phyloP scores from a whole-genome alignment of 2,888 invertebrate species.

The Hydrotaea diabolus region DNA sequence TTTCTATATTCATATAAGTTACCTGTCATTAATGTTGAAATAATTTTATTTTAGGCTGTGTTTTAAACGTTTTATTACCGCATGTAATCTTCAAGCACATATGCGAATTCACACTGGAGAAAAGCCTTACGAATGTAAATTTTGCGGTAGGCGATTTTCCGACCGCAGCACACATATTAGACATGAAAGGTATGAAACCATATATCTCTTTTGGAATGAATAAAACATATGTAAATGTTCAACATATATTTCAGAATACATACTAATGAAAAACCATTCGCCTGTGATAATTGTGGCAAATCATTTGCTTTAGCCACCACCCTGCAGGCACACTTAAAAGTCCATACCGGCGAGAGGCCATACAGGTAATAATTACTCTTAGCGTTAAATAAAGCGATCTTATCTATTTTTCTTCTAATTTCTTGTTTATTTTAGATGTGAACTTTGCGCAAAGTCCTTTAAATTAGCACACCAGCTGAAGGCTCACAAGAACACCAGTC shows the following conservation, averaged over 20 bases:
- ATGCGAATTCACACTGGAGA: conserved; percentile 77
- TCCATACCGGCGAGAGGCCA: conserved; percentile 76
- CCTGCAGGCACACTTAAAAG: conserved; percentile 74
- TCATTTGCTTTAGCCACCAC: conserved; percentile 76
- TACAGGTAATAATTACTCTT: conserved; percentile 69
- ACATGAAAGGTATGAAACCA: conserved; percentile 74
- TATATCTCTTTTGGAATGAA: too few relatives aligned
- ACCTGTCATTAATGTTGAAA: too few relatives aligned
- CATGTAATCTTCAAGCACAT: conserved; percentile 74
- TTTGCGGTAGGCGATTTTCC: conserved; percentile 75
- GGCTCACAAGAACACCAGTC: conserved; percentile 74
- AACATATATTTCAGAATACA: conserved; percentile 71
- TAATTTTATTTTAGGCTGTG: conserved; percentile 70
- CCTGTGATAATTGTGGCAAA: conserved; percentile 74
- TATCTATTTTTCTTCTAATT: too few relatives aligned
- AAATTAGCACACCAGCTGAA: conserved; percentile 79
- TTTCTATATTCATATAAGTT: too few relatives aligned
- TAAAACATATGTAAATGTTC: too few relatives aligned
- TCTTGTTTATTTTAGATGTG: conserved; percentile 71
- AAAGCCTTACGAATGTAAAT: conserved; percentile 73
- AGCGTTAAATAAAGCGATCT: too few relatives aligned
- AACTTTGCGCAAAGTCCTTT: conserved; percentile 77
- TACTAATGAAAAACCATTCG: conserved; percentile 77
- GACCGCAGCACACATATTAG: conserved; percentile 79
- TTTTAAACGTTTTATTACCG: conserved; percentile 72